Conservation (phyloP, 2,888 invertebrate species). For the Tipula unca region DNA sequence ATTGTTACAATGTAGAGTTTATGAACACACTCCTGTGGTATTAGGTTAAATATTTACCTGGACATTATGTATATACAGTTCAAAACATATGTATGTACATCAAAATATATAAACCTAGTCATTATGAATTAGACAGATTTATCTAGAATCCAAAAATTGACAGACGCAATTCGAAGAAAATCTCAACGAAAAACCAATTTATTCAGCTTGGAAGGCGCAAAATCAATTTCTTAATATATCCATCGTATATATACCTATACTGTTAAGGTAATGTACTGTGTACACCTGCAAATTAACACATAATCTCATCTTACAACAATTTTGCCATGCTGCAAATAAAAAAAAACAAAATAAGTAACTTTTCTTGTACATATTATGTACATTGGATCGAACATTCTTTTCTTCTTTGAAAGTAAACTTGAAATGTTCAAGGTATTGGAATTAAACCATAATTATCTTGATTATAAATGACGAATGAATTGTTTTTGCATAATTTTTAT, state of each 20-base stretch:
- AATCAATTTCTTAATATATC: background rate
- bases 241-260: background rate
- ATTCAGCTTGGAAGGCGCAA: no score
- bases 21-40: no score
- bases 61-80: no score
- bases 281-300: background rate
- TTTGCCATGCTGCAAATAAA: background rate
- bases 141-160: background rate
- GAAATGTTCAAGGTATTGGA: background rate
- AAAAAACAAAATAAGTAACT: background rate
- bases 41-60: no score
- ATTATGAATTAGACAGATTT: background rate
- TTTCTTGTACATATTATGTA: background rate
- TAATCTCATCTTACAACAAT: background rate
- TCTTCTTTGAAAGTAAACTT: background rate
- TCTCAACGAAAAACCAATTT: no score
- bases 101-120: no score
- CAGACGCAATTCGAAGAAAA: background rate
- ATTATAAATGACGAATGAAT: constrained; percentile 2
- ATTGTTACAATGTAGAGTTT: no score
- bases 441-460: background rate
- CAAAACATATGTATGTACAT: no score
- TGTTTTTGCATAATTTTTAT: background rate
- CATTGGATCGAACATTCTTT: background rate
- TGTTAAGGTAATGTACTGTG: background rate